These are phyloP conservation scores for Dorcus hopei DNA, from an alignment of 2,888 invertebrate genomes.

Conservation along the genomic window DNA sequence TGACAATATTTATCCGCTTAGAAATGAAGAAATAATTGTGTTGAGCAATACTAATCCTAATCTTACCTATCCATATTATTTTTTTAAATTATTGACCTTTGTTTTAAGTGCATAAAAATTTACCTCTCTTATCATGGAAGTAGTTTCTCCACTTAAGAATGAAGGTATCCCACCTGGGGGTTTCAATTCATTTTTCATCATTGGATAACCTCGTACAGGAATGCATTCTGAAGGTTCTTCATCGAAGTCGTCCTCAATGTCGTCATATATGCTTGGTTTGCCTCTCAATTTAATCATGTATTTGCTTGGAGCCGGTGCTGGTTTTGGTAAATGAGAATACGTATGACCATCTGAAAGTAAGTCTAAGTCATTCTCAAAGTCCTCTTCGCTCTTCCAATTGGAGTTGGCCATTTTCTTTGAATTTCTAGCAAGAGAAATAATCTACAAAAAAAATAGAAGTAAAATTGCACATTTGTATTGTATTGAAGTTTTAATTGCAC, in stretches of 20 bases:
- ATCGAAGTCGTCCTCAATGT: constrained; percentile 1
- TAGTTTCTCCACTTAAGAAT: neutral
- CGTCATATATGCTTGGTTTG: constrained; percentile 10
- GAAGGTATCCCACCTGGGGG: constrained; percentile 12
- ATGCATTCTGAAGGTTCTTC: neutral
- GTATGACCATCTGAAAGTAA: constrained; percentile 3
- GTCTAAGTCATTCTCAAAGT: constrained; percentile 5
- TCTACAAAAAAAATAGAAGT: constrained; percentile 1
- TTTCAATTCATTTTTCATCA: constrained; percentile 2
- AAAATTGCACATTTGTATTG: neutral
- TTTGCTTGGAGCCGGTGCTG: constrained; percentile 7
- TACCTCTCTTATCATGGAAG: neutral
- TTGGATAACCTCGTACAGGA: constrained; percentile 7
- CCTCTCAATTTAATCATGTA: constrained; percentile 2
- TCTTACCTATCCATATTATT: too few species aligned
- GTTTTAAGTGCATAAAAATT: too few species aligned
- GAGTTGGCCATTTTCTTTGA: neutral
- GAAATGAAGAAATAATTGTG: neutral
- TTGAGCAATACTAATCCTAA: neutral
- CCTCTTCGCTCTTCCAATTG: constrained; percentile 4
- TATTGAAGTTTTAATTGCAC: neutral
- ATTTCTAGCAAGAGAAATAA: neutral
- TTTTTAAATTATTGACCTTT: too few species aligned
- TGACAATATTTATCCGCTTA: too few species aligned
- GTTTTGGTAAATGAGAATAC: neutral